Base-by-base conservation (phyloP, 2,797 vertebrate species). In the Bryconaethiops microstoma region DNA sequence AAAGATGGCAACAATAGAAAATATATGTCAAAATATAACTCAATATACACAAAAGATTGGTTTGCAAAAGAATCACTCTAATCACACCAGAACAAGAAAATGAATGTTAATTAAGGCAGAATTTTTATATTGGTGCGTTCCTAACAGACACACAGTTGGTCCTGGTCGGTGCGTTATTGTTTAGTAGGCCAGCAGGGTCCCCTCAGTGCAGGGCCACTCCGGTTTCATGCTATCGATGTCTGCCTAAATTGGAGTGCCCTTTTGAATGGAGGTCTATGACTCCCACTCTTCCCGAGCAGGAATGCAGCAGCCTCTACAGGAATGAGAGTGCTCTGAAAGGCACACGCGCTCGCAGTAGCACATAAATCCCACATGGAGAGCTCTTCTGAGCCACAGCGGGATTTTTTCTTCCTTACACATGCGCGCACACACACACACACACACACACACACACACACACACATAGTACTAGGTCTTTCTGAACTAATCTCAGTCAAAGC, bases 191-290 rank as follows among this genome's bases (percentile, higher is more conserved):
- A 67, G 19, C 69, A 25, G 39, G 76, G 72, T 59, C 65, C 42
- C 74, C 50, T 39, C 63, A 64, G 57, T 70, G 57, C 39, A 83
- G 57, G 71, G 62, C 62, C 54, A 78, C 87, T 85, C 64, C 80
- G 40, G 59, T 86, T 76, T 64, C 73, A 79, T 23, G 29, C 77
- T 63, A 17, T 82, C 21, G 39, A 63, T 82, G 50, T 82, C 79
- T 73, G 14, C 60, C 67, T 81, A 59, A 83, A 85, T 57, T 52
- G 0, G 67, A 82, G 45, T 75, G 76, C 55, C 72, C 69, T 85
- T 81, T 79, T 81, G 60, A 83, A 67, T 68, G 12, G 70, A 79
- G 45, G 52, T 55, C 71, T 62, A 2, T 35, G 39, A 62, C 55
- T 84, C 70, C 14, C 12, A 29, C 69, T 54, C 48, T 48, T 78